Evolutionary conservation across 2,888 invertebrate genomes (phyloP).

Genomic region (Xestia sexstrigata): DNA sequence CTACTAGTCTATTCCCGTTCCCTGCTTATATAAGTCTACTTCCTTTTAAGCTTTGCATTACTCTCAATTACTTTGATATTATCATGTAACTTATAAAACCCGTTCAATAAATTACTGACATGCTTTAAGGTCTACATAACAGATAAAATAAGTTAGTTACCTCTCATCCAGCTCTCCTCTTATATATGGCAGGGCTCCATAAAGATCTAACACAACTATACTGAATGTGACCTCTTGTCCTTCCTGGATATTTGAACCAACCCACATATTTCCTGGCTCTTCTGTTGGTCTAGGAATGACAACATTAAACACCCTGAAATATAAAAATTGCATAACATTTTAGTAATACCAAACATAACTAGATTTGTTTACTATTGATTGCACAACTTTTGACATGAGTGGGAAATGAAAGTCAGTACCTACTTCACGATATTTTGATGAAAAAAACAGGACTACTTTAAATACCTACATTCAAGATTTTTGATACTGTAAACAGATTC

Average conservation of each 20-base stretch:
- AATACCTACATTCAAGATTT: neutral
- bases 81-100: neutral
- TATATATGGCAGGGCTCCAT: conserved; percentile 92
- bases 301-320: conserved; percentile 92
- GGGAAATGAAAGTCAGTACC: neutral
- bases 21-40: neutral
- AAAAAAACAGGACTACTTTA: neutral
- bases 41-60: neutral
- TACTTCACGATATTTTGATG: conserved; percentile 2
- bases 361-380: conserved; percentile 10
- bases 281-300: conserved; percentile 91
- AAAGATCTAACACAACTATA: conserved; percentile 91
- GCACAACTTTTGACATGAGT: conserved; percentile 35
- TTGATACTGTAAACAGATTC: neutral
- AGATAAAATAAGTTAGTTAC: conserved; percentile 68
- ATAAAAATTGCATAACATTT: conserved; percentile 23
- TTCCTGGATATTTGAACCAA: conserved; percentile 89
- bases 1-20: neutral
- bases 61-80: neutral
- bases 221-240: conserved; percentile 92
- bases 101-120: neutral
- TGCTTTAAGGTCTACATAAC: neutral
- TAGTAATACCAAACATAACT: conserved; percentile 3
- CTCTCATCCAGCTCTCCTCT: conserved; percentile 90
- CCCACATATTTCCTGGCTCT: conserved; percentile 89